phyloP scores from a whole-genome alignment of 2,888 invertebrate genomes.

The Ormyrus pomaceus region DNA sequence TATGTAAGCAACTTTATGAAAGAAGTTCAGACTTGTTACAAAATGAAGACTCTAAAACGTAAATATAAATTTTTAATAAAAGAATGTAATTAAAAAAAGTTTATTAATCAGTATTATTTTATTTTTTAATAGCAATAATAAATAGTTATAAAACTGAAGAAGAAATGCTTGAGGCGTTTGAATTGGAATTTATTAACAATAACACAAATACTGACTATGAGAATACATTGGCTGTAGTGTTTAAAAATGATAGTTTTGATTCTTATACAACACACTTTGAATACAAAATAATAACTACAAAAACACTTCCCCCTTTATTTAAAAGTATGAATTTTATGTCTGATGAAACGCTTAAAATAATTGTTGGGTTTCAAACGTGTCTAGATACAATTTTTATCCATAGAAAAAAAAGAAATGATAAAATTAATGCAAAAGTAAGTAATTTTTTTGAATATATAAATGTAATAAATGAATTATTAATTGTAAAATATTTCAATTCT shows the following conservation, averaged over 20 bases:
- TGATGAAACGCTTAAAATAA: neutral
- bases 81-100: neutral
- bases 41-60: neutral
- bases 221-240: slow-evolving; percentile 62
- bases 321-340: too few relatives aligned
- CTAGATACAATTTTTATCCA: slow-evolving; percentile 19
- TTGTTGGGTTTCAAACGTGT: slow-evolving; percentile 41
- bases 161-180: slow-evolving; percentile 58
- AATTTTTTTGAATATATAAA: neutral
- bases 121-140: neutral
- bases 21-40: slow-evolving; percentile 14
- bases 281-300: slow-evolving; percentile 64
- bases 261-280: slow-evolving; percentile 57
- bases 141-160: slow-evolving; percentile 57
- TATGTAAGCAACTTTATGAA: slow-evolving; percentile 18
- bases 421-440: slow-evolving; percentile 33
- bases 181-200: slow-evolving; percentile 7
- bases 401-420: slow-evolving; percentile 21
- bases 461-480: neutral
- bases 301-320: neutral
- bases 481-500: neutral
- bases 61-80: neutral
- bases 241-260: slow-evolving; percentile 53
- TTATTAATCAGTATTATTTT: slow-evolving; percentile 1
- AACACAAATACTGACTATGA: slow-evolving; percentile 24